Conservation (phyloP, 1,140 invertebrate species). For the Sycophaga agraensis region DNA sequence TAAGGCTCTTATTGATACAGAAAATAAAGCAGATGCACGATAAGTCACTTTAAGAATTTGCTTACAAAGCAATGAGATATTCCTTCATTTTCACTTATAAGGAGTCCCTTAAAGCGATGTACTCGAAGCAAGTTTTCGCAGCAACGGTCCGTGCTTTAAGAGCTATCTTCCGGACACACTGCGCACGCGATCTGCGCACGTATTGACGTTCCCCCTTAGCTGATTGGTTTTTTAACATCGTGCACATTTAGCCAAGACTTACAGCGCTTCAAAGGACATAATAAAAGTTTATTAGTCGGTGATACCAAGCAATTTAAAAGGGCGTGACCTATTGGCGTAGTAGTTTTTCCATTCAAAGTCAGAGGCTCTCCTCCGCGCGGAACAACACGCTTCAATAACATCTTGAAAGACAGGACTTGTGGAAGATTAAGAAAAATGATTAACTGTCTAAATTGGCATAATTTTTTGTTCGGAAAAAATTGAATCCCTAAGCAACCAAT, state of each 20-base stretch:
- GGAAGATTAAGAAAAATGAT: no score
- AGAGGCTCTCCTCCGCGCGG: no score
- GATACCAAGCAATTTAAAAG: background rate
- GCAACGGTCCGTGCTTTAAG: constrained; percentile 15
- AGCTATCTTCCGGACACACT: constrained; percentile 7
- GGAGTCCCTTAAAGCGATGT: constrained; percentile 20
- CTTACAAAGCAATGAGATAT: constrained; percentile 6
- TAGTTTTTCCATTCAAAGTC: no score
- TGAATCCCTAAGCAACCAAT: no score
- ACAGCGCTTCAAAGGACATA: constrained; percentile 7
- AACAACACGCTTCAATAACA: no score
- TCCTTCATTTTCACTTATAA: background rate
- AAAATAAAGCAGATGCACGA: no score
- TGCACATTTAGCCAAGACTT: constrained; percentile 24
- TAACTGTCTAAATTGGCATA: no score
- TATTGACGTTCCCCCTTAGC: constrained; percentile 30
- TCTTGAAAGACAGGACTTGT: no score
- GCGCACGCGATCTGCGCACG: constrained; percentile 29
- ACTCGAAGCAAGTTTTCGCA: constrained; percentile 5
- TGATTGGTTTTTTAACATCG: constrained; percentile 29
- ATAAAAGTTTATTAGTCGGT: constrained; percentile 12
- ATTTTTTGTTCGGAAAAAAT: no score
- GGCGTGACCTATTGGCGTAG: background rate
- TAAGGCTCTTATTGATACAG: no score
- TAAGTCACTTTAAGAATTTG: no score